A percentile compares a stretch with the other conserved stretches of the same genome.
phyloP scores from a whole-genome alignment of 2,888 invertebrate genomes.

The Calephelis perditalis region DNA sequence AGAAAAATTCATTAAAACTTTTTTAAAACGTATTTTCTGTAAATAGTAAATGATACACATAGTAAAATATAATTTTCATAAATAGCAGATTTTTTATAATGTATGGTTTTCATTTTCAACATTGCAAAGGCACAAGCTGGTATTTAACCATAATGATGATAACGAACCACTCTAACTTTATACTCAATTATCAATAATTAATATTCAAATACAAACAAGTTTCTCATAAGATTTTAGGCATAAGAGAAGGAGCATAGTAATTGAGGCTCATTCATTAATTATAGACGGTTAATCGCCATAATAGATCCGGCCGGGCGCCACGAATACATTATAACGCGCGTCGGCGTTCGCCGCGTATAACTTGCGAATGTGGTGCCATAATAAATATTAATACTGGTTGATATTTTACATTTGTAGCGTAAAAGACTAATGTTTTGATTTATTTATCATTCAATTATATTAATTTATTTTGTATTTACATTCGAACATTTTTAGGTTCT shows the following conservation, averaged over 20 bases:
- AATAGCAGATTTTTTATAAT: no score
- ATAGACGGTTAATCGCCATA: slow-evolving; percentile 27
- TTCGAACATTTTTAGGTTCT: no score
- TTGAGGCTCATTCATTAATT: slow-evolving; percentile 24
- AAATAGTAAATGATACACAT: no score
- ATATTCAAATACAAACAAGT: no score
- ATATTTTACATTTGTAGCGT: slow-evolving; percentile 9
- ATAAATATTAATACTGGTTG: slow-evolving; percentile 9
- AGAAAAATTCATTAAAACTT: no score
- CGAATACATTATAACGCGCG: slow-evolving; percentile 21
- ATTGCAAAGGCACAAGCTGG: no score
- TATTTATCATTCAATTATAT: not conserved
- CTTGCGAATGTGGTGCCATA: slow-evolving; percentile 1
- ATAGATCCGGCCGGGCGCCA: slow-evolving; percentile 21
- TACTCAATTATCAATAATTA: no score
- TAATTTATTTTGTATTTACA: not conserved
- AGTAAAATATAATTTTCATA: no score
- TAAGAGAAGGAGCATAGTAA: slow-evolving; percentile 8
- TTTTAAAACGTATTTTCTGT: no score
- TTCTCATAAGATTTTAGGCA: not conserved
- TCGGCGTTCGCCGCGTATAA: slow-evolving; percentile 10
- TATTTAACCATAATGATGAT: no score
- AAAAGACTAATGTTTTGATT: slow-evolving; percentile 5
- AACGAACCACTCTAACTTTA: no score
- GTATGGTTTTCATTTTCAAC: no score